Evolutionary conservation across 2,113 vertebrate species (phyloP), one percentile per base, ranked within the genome.

Genomic region (Xiphophorus couchianus): DNA sequence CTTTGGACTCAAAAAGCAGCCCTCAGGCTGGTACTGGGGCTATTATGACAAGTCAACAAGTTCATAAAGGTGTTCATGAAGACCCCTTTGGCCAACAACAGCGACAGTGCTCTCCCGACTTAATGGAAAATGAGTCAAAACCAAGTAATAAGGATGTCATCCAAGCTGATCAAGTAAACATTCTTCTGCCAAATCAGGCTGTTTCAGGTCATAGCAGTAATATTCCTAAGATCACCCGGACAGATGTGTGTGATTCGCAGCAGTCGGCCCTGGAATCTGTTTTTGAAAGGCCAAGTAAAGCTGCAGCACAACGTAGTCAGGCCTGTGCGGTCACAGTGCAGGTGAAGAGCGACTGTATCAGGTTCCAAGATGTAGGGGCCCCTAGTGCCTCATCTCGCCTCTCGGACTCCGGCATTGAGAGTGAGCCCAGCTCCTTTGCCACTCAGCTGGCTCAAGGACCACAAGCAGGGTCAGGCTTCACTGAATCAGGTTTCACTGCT

Each of bases 371-470:
- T 54, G 90, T 85, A 82, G 93, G 82, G 48, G 81, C 88, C 70
- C 95, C 92, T 0, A 95, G 84, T 76, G 94, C 96, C 74, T 99
- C 97, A 11, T 98, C 97, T 70, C 95, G 96, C 67, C 96, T 98
- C 85, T 98, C 98, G 35, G 97, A 99, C 93, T 99, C 98, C 0
- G 97, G 97, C 80, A 95, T 98, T 64, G 98, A 99, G 91, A 98
- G 97, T 90, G 97, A 98, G 87, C 95, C 97, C 48, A 99, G 96
- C 92, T 99, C 97, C 78, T 96, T 96, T 87, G 95, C 96, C 83
- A 95, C 95, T 66, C 96, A 96, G 69, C 84, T 95, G 75, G 94
- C 91, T 74, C 82, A 92, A 27, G 96, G 96, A 69, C 78, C 89
- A 65, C 90, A 93, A 61, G 91, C 80, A 64, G 73, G 74, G 27